Evolutionary conservation across 2,888 invertebrate genomes (phyloP), one percentile per base, ranked within the genome.

Genomic region (Brachypalpus laphriformis): DNA sequence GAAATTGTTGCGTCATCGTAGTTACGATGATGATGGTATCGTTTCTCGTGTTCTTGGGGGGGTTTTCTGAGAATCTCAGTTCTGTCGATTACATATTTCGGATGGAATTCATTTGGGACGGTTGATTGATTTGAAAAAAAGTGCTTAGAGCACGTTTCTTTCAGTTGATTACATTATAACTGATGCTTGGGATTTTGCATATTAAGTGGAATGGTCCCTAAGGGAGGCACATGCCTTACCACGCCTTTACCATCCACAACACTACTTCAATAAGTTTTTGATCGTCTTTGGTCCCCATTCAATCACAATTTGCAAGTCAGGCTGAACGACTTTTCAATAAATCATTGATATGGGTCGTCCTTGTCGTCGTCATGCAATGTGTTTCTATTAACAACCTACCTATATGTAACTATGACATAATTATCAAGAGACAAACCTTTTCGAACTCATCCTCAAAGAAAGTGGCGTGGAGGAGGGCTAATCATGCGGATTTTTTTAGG

Each of bases 1-100:
- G 40, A 56, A 34, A 28, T 65, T 68, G 47, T 68, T 76, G 66
- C 76, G 76, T 76, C 76, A 76, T 68, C 14, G 28, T 31, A 11
- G 42, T 66, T 37, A 34, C 16, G 20, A 14, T 9, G 34, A 9
- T 66, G 68, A 42, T 56, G 28, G 42, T 22, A 22, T 28, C 51
- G 34, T 66, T 11, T 18, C 16, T 16, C 5, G 5, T 5, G 25
- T 28, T 28, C 28, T 6, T 1, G 2, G 7, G 25, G 37, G 25
- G 25, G 16, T 9, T 25, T 70, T 42, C 56, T 11, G 20, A 45
- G 51, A 54, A 40, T 16, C 7, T 28, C 9, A 25, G 14, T 18
- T 42, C 47, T 8, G 1, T 3, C 6, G 14, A 45, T 70, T 70
- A 68, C 22, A 54, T 54, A 68, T 8, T 31, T 11, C 31, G 54